Conservation (phyloP, 2,888 invertebrate species). For the Vesta saturnalis region DNA sequence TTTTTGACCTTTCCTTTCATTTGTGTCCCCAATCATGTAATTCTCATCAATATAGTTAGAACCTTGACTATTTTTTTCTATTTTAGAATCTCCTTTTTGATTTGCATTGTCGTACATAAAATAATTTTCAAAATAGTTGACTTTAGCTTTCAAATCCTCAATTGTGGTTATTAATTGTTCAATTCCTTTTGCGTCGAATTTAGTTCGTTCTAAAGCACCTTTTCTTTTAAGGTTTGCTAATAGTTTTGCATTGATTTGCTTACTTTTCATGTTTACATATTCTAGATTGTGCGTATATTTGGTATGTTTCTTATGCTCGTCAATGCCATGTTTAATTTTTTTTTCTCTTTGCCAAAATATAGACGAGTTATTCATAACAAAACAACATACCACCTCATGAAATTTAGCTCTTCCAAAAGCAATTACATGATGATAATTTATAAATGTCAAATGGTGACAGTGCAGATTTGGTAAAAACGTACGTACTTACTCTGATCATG, state of each 20-base stretch:
- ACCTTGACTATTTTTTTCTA: background rate
- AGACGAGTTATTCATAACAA: too few species aligned
- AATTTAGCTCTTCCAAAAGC: too few species aligned
- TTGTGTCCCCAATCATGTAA: background rate
- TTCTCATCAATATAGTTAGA: background rate
- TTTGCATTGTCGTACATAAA: background rate
- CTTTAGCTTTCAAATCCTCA: constrained; percentile 18
- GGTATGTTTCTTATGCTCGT: too few species aligned
- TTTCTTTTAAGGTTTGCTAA: background rate
- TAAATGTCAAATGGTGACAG: too few species aligned
- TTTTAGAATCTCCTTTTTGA: background rate
- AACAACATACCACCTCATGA: too few species aligned
- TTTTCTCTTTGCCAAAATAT: too few species aligned
- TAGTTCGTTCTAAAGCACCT: background rate
- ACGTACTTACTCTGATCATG: too few species aligned
- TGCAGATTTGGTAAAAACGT: too few species aligned
- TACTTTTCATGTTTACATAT: background rate
- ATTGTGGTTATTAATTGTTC: constrained; percentile 19
- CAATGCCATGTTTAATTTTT: too few species aligned
- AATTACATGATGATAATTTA: too few species aligned
- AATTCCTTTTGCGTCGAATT: constrained; percentile 13
- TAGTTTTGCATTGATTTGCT: background rate
- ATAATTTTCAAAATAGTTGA: constrained; percentile 17
- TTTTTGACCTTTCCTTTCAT: background rate
- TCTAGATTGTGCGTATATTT: background rate